phyloP scores from a whole-genome alignment of 2,888 invertebrate genomes.

The Melipona bicolor region DNA sequence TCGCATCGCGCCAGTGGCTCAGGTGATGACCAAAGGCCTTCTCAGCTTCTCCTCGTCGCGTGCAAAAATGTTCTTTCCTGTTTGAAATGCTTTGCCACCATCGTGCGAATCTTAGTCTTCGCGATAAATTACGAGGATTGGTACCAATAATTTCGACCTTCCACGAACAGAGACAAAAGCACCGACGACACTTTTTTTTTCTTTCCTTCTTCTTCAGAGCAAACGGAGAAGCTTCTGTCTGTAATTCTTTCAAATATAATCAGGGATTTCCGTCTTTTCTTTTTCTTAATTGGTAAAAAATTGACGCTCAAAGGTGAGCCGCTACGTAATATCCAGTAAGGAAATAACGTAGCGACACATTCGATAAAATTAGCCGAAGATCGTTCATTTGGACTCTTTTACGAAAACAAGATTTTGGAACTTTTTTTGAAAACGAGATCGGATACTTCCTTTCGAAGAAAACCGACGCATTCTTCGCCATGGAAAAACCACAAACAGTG shows the following conservation, averaged over 20 bases:
- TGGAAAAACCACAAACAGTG: neutral
- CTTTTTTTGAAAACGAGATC: too few relatives aligned
- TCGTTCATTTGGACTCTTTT: neutral
- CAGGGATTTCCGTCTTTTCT: too few relatives aligned
- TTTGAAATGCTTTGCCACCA: neutral
- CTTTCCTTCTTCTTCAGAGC: neutral
- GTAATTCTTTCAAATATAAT: neutral
- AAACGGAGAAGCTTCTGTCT: neutral
- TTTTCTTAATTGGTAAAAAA: too few relatives aligned
- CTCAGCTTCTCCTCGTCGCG: neutral
- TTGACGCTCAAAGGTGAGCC: neutral
- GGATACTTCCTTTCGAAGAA: neutral
- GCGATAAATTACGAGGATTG: neutral
- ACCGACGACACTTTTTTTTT: neutral
- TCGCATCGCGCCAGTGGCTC: neutral
- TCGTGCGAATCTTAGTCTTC: neutral
- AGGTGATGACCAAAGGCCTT: neutral
- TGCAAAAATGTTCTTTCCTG: neutral
- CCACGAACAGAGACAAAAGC: neutral
- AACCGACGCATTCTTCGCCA: neutral
- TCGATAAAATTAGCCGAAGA: neutral
- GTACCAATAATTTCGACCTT: neutral
- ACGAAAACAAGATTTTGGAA: too few relatives aligned
- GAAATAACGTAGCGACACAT: neutral
- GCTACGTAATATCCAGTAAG: rapidly evolving